These are phyloP conservation scores for Andrena haemorrhoa DNA, from an alignment of 2,888 invertebrate genomes.

Conservation along the genomic window DNA sequence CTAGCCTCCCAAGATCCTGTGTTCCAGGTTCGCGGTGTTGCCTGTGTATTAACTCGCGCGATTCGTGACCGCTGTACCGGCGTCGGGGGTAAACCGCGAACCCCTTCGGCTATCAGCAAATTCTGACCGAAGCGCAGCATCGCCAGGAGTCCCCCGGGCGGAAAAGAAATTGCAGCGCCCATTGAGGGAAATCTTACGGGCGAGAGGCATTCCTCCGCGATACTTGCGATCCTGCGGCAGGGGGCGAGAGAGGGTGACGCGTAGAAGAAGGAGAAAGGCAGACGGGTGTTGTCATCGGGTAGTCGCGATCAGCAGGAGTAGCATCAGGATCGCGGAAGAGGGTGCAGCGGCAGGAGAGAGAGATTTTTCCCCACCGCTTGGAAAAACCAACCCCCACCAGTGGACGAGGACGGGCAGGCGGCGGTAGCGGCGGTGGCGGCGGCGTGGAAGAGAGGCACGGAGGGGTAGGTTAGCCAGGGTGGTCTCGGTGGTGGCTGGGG, in stretches of 20 bases:
- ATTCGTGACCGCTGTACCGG: too few species aligned
- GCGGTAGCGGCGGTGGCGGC: slow-evolving; percentile 73
- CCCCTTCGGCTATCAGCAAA: too few species aligned
- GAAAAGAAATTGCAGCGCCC: slow-evolving; percentile 13
- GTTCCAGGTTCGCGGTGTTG: not conserved
- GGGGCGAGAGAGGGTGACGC: not conserved
- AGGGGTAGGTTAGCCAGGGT: slow-evolving; percentile 74
- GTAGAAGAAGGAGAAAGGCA: slow-evolving; percentile 47
- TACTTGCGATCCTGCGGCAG: slow-evolving; percentile 26
- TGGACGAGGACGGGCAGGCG: slow-evolving; percentile 59
- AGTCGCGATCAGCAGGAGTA: slow-evolving; percentile 69
- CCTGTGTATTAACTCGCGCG: too few species aligned
- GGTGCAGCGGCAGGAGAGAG: slow-evolving; percentile 68
- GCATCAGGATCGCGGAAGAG: slow-evolving; percentile 64
- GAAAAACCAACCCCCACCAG: slow-evolving; percentile 81
- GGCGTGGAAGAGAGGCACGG: slow-evolving; percentile 67
- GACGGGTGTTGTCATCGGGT: slow-evolving; percentile 66
- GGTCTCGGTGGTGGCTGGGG: slow-evolving; percentile 81
- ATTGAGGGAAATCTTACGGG: not conserved
- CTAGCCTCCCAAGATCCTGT: too few species aligned
- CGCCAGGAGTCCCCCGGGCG: not conserved
- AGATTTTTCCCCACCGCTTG: slow-evolving; percentile 84
- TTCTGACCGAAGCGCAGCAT: not conserved
- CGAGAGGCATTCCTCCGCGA: slow-evolving; percentile 26
- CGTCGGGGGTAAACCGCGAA: too few species aligned